Base-by-base conservation (phyloP, 2,113 vertebrate genomes). In the Leucoraja erinaceus region DNA sequence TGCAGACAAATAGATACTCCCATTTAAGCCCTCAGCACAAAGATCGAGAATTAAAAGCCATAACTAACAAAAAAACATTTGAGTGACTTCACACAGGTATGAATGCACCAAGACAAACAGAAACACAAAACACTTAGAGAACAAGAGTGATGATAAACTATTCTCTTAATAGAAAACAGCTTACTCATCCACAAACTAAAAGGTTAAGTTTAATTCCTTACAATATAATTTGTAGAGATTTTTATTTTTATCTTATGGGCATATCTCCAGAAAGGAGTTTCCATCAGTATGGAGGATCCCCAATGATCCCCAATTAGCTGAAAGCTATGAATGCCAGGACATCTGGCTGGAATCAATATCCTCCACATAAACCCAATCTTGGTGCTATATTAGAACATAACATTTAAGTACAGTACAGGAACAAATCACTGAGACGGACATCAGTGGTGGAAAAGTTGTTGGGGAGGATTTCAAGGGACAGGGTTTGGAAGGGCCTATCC, bases 301-400 rank as follows among this genome's bases (percentile, higher is more conserved):
- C 83, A 63, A 61, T n/a, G 31, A 28, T n/a, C n/a, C n/a, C n/a
- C n/a, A n/a, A n/a, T n/a, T n/a, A 12, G 28, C 28, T 66, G 25
- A 63, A 63, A 88, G 59, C 28, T 88, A 59, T 88, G 83, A 88
- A 31, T 31, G 83, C 11, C 83, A 86, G 25, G 28, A 86, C 56
- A 86, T 88, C 59, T 88, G 83, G 83, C 56, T 88, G 6, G 83
- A 84, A n/a, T 88, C 59, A 63, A 66, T 63, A 88, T 31, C 5
- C 28, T 88, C n/a, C 4, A 88, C 14, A 0, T 88, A 88, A n/a
- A n/a, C n/a, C 83, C 56, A n/a, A 86, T 86, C 83, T 86, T 12
- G 83, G 59, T 86, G n/a, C 56, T 61, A 61, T 59, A 86, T 86
- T 86, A 61, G 70, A 72, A 72, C 70, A 20, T 72, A 22, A 4